phyloP scores from a whole-genome alignment of 1,140 invertebrate species.

The Macrostomum lignano region DNA sequence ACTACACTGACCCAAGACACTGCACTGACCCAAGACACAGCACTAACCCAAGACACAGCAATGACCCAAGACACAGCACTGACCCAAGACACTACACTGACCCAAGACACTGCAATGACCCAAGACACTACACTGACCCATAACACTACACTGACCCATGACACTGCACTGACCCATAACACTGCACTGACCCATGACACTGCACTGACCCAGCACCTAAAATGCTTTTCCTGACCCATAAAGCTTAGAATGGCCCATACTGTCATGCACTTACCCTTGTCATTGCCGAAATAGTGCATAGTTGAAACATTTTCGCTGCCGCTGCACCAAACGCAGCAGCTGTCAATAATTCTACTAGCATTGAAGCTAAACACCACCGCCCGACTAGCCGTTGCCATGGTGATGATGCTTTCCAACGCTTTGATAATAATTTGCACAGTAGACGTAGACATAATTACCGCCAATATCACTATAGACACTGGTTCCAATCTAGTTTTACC shows the following conservation, averaged over 20 bases:
- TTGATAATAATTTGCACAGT: slow-evolving; percentile 25
- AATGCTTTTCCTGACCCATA: neutral
- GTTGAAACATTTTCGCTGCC: too few relatives aligned
- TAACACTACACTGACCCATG: too few relatives aligned
- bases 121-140: too few relatives aligned
- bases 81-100: too few relatives aligned
- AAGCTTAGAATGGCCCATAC: neutral
- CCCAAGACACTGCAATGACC: too few relatives aligned
- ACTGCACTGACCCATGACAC: too few relatives aligned
- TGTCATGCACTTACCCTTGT: neutral
- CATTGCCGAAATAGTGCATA: too few relatives aligned
- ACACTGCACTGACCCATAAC: too few relatives aligned
- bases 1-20: too few relatives aligned
- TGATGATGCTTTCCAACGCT: slow-evolving; percentile 17
- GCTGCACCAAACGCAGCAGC: slow-evolving; percentile 10
- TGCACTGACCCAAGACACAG: too few relatives aligned
- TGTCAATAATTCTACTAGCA: slow-evolving; percentile 18
- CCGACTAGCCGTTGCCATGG: slow-evolving; percentile 8
- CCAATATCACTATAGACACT: slow-evolving; percentile 22
- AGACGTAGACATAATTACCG: slow-evolving; percentile 29
- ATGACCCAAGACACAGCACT: too few relatives aligned
- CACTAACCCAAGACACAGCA: too few relatives aligned
- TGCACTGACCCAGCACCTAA: neutral
- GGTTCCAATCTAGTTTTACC: slow-evolving; percentile 29
- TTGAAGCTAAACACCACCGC: slow-evolving; percentile 8